These are phyloP conservation scores for Drosophila anomelani DNA, from an alignment of 2,888 invertebrate genomes.

Conservation along the genomic window DNA sequence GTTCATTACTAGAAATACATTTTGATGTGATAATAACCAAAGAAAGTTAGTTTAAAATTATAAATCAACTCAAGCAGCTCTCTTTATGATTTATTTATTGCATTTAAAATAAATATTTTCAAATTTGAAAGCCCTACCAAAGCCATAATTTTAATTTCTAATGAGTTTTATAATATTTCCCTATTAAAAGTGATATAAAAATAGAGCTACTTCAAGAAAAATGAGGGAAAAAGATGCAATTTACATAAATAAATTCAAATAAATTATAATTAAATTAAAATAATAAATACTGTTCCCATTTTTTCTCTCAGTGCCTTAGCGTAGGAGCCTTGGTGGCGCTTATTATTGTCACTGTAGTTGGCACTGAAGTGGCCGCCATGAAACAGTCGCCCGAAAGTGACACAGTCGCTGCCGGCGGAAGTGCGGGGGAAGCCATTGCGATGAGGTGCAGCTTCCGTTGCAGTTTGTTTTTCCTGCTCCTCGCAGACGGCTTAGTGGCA, in stretches of 20 bases:
- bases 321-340: conserved; percentile 60
- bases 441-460: conserved; percentile 76
- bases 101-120: too few relatives aligned
- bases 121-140: too few relatives aligned
- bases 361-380: conserved; percentile 57
- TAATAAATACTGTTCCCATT: not conserved
- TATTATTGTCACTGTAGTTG: conserved; percentile 75
- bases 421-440: conserved; percentile 9
- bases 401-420: conserved; percentile 47
- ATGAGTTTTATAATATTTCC: too few relatives aligned
- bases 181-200: too few relatives aligned
- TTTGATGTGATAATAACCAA: too few relatives aligned
- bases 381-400: conserved; percentile 69
- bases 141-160: not conserved
- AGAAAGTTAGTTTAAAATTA: not conserved
- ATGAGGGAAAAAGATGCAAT: not conserved
- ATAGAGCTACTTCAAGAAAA: too few relatives aligned
- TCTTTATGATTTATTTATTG: too few relatives aligned
- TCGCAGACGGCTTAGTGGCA: conserved; percentile 74
- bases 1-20: not conserved
- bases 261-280: not conserved
- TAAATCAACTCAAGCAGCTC: not conserved
- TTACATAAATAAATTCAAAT: not conserved
- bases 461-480: conserved; percentile 71
- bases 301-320: conserved; percentile 10